Evolutionary conservation across 1,140 invertebrate genomes (phyloP).

Genomic region (Harpegnathos saltator): DNA sequence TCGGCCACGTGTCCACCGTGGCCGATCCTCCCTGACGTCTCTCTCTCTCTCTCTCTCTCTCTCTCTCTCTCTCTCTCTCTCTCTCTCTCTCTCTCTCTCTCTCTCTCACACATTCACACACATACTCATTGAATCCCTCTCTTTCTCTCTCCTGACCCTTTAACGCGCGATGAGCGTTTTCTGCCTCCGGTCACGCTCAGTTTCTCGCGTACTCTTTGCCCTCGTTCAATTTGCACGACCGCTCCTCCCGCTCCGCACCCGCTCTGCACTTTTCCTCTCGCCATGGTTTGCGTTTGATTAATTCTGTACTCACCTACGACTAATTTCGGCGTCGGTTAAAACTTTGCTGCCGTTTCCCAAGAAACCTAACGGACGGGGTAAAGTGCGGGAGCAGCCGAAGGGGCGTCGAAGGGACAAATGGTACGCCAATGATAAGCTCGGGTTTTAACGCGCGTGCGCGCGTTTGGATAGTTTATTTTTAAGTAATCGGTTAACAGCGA

Average conservation of each 20-base stretch:
- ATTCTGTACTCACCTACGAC: conserved; percentile 59
- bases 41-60: conserved; percentile 47
- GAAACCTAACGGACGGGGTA: not conserved
- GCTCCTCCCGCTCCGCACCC: conserved; percentile 9
- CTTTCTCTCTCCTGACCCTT: conserved; percentile 54
- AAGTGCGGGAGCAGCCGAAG: too few relatives aligned
- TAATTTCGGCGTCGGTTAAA: conserved; percentile 67
- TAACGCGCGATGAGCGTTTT: conserved; percentile 22
- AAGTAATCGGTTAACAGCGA: too few relatives aligned
- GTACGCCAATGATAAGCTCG: too few relatives aligned
- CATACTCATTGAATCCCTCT: too few relatives aligned
- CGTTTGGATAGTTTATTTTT: too few relatives aligned
- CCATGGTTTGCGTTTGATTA: conserved; percentile 69
- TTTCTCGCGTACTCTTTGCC: conserved; percentile 23
- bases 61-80: conserved; percentile 25
- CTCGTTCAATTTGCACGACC: not conserved
- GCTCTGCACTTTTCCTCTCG: conserved; percentile 66
- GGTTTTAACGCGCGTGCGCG: too few relatives aligned
- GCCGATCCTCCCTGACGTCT: conserved; percentile 45
- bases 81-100: conserved; percentile 52
- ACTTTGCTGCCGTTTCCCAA: conserved; percentile 6
- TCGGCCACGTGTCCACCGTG: conserved; percentile 49
- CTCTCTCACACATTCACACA: conserved; percentile 46
- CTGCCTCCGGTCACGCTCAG: conserved; percentile 27
- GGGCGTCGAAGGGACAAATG: too few relatives aligned